Percentiles rank a stretch among this genome's conserved stretches.
phyloP scores from a whole-genome alignment of 2,113 vertebrate genomes.

The Heterochromis multidens region DNA sequence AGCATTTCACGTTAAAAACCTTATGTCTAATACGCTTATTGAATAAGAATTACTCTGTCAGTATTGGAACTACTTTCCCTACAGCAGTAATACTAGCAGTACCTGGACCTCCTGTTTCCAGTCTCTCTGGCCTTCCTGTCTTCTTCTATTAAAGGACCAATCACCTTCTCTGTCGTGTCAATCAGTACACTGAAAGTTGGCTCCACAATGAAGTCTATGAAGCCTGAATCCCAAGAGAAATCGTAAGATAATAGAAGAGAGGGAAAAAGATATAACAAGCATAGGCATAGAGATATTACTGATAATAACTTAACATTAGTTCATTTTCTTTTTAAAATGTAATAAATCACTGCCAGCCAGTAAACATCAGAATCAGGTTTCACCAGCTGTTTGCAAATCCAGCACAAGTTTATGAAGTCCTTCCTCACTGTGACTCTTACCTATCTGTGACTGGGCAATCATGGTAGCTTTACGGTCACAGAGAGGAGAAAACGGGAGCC shows the following conservation, averaged over 20 bases:
- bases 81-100: background rate
- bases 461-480: conserved; percentile 95
- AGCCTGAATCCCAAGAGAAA: conserved; percentile 73
- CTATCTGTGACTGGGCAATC: conserved; percentile 97
- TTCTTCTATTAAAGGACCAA: conserved; percentile 96
- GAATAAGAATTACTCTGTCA: background rate
- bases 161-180: conserved; percentile 96
- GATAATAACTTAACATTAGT: background rate
- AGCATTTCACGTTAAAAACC: background rate
- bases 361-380: background rate
- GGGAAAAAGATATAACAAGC: background rate
- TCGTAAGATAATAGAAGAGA: background rate
- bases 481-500: conserved; percentile 93
- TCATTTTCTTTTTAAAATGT: background rate
- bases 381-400: background rate
- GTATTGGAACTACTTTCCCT: background rate
- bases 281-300: background rate
- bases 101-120: conserved; percentile 82
- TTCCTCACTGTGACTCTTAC: conserved; percentile 65
- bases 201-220: conserved; percentile 97
- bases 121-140: conserved; percentile 83
- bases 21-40: background rate
- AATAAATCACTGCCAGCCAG: background rate
- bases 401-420: background rate
- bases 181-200: conserved; percentile 94